Percentiles rank a stretch among this genome's conserved stretches.
Evolutionary conservation across 2,113 vertebrate species (phyloP).

Genomic region (Vireo altiloquus): DNA sequence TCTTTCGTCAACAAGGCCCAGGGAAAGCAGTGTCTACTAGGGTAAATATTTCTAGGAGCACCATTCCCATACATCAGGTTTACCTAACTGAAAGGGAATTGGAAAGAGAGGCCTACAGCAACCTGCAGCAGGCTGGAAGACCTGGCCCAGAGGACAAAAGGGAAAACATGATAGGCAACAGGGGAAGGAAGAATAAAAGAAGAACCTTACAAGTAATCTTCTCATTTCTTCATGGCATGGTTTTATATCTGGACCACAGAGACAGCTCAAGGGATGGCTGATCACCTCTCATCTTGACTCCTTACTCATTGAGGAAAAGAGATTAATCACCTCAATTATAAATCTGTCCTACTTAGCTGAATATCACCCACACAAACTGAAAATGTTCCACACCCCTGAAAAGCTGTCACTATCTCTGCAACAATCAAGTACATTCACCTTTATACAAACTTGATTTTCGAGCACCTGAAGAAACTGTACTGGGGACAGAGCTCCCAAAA

Average conservation of each 20-base stretch:
- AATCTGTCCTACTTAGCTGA: background rate
- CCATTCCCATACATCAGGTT: background rate
- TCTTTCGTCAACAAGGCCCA: background rate
- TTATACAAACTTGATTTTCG: background rate
- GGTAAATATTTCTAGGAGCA: background rate
- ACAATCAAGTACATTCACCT: background rate
- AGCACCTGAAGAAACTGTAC: background rate
- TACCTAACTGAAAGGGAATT: background rate
- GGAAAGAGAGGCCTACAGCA: background rate
- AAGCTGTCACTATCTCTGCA: background rate
- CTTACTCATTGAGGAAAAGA: background rate
- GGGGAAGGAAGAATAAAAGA: background rate
- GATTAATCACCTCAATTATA: background rate
- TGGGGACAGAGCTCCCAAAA: background rate
- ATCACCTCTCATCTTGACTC: background rate
- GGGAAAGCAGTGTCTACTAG: background rate
- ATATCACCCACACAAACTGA: background rate
- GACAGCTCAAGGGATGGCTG: background rate
- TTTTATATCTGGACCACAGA: background rate
- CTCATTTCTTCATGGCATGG: background rate
- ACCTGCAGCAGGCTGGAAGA: background rate
- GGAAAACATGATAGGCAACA: rapidly evolving
- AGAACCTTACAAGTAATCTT: background rate
- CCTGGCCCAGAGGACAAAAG: background rate
- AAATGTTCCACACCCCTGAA: background rate